Evolutionary conservation across 2,113 vertebrate genomes (phyloP), one percentile per base, ranked within the genome.

Genomic region (Pao palembangensis): DNA sequence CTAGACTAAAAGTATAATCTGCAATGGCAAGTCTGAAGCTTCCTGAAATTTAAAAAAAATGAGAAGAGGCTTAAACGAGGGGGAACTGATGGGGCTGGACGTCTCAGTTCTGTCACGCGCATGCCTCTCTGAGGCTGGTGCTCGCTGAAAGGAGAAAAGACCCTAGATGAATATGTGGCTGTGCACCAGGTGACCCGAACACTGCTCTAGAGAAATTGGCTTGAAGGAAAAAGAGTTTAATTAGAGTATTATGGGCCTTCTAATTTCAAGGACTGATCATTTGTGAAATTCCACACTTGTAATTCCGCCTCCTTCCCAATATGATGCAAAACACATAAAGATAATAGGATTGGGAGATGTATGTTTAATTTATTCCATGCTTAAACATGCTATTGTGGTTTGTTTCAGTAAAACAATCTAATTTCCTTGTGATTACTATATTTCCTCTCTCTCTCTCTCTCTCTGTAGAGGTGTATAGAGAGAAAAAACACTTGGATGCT

Each of bases 191-290:
- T 72, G 28, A 77, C 75, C 63, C 64, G 78, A 82, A 85, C 85
- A 81, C 68, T 71, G 51, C 70, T 7, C 5, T 6, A 28, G 25
- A 28, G 6, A 6, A 5, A 28, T 28, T 28, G 83, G 71, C 80
- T 80, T 78, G 53, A 18, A 61, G 72, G 69, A 73, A 78, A 74
- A 73, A 66, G 55, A 82, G 75, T 82, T 85, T 84, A 82, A 82
- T 87, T 79, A 80, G 63, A 78, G 80, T 78, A 81, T 81, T 88
- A 87, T 85, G 81, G 84, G 78, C 83, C 85, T 47, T 84, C 87
- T 85, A 83, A 87, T 88, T 87, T 84, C 69, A 69, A 60, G 61
- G 81, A 72, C 77, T 79, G 76, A 81, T 88, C 84, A 79, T 78
- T 87, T 80, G 78, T 85, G 81, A 83, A 85, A 85, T 83, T 79